A percentile compares a stretch with the other conserved stretches of the same genome.
These are phyloP conservation scores for Catharus fuscescens DNA, from an alignment of 2,113 vertebrate species.

Conservation along the genomic window DNA sequence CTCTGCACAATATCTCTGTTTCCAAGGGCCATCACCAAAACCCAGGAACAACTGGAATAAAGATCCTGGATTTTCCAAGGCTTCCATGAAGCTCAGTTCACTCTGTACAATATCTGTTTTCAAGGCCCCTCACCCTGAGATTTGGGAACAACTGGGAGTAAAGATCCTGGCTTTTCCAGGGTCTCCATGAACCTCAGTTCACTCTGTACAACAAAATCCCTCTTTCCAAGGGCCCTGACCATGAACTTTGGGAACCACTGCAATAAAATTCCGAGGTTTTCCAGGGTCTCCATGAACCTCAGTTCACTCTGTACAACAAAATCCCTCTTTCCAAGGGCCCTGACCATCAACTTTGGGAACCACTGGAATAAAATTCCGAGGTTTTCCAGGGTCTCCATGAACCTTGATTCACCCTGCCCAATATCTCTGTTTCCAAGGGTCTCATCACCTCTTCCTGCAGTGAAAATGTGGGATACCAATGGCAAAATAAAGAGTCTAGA, in stretches of 20 bases:
- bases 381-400: background rate
- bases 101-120: too few species aligned
- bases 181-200: too few species aligned
- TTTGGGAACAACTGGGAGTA: too few species aligned
- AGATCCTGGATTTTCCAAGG: background rate
- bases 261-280: background rate
- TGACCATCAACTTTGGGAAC: background rate
- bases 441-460: background rate
- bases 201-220: too few species aligned
- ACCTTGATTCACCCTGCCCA: fast-evolving
- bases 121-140: too few species aligned
- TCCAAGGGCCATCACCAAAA: background rate
- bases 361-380: background rate
- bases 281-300: background rate
- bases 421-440: background rate
- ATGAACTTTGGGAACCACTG: fast-evolving
- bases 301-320: fast-evolving
- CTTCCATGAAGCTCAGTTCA: background rate
- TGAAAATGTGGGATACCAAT: fast-evolving
- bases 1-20: background rate
- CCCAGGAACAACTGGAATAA: background rate
- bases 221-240: background rate
- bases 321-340: background rate
- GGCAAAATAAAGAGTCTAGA: fast-evolving
- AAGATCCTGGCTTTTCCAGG: too few species aligned